Percentiles rank a stretch among this genome's conserved stretches.
Evolutionary conservation across 2,113 vertebrate genomes (phyloP).

Genomic region (Pteruthius melanotis): DNA sequence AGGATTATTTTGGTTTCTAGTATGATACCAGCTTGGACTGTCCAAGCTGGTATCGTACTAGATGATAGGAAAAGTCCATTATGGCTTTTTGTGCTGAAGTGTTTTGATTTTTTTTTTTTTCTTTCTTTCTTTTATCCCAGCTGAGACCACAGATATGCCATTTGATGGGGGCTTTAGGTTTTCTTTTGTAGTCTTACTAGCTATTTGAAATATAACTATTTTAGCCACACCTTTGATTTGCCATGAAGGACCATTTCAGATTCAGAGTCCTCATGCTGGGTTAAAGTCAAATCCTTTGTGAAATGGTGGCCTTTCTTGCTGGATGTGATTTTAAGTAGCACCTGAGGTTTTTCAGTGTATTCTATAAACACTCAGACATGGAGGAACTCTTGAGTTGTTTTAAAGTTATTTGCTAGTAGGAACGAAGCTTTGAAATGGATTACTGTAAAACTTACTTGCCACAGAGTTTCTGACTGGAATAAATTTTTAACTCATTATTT

Average conservation of each 20-base stretch:
- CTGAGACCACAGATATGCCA: background rate
- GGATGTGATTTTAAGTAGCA: background rate
- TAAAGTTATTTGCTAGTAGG: background rate
- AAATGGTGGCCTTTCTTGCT: background rate
- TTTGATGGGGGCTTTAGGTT: background rate
- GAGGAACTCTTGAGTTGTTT: background rate
- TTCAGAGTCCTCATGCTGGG: background rate
- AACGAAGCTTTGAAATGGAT: background rate
- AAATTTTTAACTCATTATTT: background rate
- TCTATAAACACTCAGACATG: background rate
- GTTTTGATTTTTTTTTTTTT: background rate
- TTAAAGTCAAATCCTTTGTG: background rate
- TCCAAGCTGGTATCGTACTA: no score
- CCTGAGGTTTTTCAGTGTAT: background rate
- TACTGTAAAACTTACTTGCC: background rate
- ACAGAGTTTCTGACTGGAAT: background rate
- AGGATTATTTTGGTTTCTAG: background rate
- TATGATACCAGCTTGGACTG: background rate
- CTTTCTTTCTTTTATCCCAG: background rate
- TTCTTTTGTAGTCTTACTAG: background rate
- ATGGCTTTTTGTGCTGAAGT: background rate
- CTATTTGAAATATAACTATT: background rate
- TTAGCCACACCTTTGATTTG: background rate
- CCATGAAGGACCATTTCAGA: background rate
- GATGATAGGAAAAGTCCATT: background rate